phyloP scores from a whole-genome alignment of 2,888 invertebrate genomes.

The Drosophila borealis region DNA sequence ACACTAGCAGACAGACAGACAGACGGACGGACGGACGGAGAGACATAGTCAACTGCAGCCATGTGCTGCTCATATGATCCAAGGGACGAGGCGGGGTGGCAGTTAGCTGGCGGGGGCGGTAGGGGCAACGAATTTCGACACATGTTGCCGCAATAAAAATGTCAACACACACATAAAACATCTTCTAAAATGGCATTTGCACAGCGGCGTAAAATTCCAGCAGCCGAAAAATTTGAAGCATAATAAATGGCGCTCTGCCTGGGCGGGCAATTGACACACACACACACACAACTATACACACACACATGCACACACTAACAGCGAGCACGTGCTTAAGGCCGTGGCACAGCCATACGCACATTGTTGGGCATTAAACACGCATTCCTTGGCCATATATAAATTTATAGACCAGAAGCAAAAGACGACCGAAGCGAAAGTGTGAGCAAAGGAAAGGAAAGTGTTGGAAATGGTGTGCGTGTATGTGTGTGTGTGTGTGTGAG shows the following conservation, averaged over 20 bases:
- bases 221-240: conserved; percentile 77
- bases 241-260: conserved; percentile 72
- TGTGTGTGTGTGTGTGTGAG: conserved; percentile 6
- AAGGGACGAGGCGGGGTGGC: neutral
- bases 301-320: conserved; percentile 12
- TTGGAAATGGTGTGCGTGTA: neutral
- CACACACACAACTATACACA: conserved; percentile 6
- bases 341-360: conserved; percentile 53
- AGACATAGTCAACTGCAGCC: conserved; percentile 32
- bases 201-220: conserved; percentile 72
- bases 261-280: conserved; percentile 50
- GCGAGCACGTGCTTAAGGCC: conserved; percentile 66
- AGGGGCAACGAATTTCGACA: conserved; percentile 69
- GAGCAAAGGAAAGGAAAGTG: conserved; percentile 17
- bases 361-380: conserved; percentile 82
- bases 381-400: conserved; percentile 77
- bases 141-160: conserved; percentile 82
- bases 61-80: conserved; percentile 22
- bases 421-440: conserved; percentile 53
- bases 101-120: neutral
- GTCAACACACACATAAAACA: conserved; percentile 80
- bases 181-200: conserved; percentile 81
- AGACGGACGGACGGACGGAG: conserved; percentile 6
- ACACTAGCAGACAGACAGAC: conserved; percentile 37
- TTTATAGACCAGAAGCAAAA: conserved; percentile 76